Conservation (phyloP, 2,888 invertebrate species). For the Rhingia campestris region DNA sequence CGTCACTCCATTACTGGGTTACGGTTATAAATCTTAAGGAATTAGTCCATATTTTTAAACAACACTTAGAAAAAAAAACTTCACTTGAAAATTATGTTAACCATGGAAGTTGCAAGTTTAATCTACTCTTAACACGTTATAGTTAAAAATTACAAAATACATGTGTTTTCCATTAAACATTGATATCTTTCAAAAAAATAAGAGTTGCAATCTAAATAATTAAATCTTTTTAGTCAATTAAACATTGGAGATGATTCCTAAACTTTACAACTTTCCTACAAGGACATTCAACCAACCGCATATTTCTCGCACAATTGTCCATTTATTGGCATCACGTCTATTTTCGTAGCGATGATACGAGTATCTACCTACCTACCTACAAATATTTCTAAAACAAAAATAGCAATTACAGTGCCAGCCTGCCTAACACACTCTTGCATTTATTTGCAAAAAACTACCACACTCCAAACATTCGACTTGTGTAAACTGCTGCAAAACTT, state of each 20-base stretch:
- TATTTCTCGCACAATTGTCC: constrained; percentile 38
- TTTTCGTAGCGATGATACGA: constrained; percentile 50
- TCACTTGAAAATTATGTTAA: too few species aligned
- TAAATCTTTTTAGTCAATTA: constrained; percentile 17
- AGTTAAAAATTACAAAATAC: too few species aligned
- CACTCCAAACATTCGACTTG: constrained; percentile 23
- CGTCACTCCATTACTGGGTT: too few species aligned
- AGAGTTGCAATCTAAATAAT: constrained; percentile 16
- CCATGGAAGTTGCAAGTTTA: too few species aligned
- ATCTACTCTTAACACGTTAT: too few species aligned
- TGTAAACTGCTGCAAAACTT: constrained; percentile 54
- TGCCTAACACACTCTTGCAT: not conserved
- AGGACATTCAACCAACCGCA: constrained; percentile 57
- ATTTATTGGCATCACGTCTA: constrained; percentile 55
- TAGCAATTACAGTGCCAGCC: constrained; percentile 25
- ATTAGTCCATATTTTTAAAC: too few species aligned
- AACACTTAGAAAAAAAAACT: too few species aligned
- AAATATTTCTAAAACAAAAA: constrained; percentile 38
- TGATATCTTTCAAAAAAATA: not conserved
- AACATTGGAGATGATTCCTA: not conserved
- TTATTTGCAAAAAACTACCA: constrained; percentile 26
- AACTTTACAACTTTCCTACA: constrained; percentile 45
- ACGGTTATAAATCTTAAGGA: too few species aligned
- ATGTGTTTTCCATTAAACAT: not conserved
- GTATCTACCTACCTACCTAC: not conserved